Percentiles rank a stretch among this genome's conserved stretches.
Conservation (phyloP, 2,888 invertebrate genomes). For the Tachina fera region DNA sequence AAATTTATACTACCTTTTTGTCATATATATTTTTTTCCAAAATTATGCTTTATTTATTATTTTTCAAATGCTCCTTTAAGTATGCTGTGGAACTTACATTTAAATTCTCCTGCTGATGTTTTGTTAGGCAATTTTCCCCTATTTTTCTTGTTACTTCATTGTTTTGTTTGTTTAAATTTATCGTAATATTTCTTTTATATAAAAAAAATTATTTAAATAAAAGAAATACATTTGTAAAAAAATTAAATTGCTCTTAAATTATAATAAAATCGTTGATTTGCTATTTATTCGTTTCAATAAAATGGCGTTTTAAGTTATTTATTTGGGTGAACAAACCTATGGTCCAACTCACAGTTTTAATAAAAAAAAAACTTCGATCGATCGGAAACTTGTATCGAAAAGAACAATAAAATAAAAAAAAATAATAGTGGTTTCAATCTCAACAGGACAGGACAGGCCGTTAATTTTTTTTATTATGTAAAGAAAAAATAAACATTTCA, state of each 20-base stretch:
- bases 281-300: conserved; percentile 62
- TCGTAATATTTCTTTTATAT: conserved; percentile 17
- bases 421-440: too few species aligned
- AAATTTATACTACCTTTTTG: too few species aligned
- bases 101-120: not conserved
- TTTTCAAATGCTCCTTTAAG: too few species aligned
- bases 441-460: too few species aligned
- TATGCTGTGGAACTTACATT: too few species aligned
- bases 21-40: too few species aligned
- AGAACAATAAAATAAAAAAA: not conserved
- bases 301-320: conserved; percentile 52
- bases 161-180: not conserved
- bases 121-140: not conserved
- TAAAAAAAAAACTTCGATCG: too few species aligned
- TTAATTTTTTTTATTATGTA: too few species aligned
- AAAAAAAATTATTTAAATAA: conserved; percentile 64
- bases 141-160: not conserved
- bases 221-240: conserved; percentile 7
- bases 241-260: conserved; percentile 50
- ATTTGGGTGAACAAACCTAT: not conserved
- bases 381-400: not conserved
- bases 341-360: too few species aligned
- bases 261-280: conserved; percentile 70
- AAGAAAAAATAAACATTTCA: not conserved
- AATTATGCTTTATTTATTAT: too few species aligned